Evolutionary conservation across 2,113 vertebrate genomes (phyloP), one percentile per base, ranked within the genome.

Genomic region (Nesoenas mayeri): DNA sequence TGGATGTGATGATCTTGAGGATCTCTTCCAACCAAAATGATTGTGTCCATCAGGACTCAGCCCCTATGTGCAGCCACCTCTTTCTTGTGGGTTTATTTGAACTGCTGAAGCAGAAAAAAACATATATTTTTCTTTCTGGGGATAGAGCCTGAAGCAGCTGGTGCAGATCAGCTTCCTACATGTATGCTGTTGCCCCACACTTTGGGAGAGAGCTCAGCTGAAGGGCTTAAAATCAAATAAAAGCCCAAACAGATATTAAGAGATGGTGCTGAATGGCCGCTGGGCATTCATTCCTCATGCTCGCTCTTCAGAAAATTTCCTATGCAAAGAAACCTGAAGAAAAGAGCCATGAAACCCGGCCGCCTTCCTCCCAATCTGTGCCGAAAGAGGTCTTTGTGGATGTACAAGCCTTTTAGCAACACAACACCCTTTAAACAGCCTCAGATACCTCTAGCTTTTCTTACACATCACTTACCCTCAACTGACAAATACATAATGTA

Each of bases 171-270:
- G 36, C 42, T 64, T 67, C 60, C 28, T 34, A 2, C 28, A 2
- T 0, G 1, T 50, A 24, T 57, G 21, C 32, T 31, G 0, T 40
- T 40, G 50, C 44, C 32, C 50, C 6, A 4, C 1, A 0, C 67
- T 53, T 34, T 7, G 72, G n/a, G 66, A 38, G 15, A 32, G 34
- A 24, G 29, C 51, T 74, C 24, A 32, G n/a, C 31, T 2, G 28
- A 11, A 8, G 0, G 21, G 22, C 50, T 81, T 34, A 24, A 57
- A 57, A 70, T 58, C 44, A n/a, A 44, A n/a, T 13, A 32, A 58
- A 53, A 64, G 12, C 61, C 72, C 50, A 34, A 28, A 7, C 12
- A n/a, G 62, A 20, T 4, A 1, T 19, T 5, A 54, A 79, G 62
- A 38, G 69, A n/a, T 8, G 5, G 61, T 4, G 13, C 51, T 7